Evolutionary conservation across 2,113 vertebrate species (phyloP).

Genomic region (Odobenus rosmarus): DNA sequence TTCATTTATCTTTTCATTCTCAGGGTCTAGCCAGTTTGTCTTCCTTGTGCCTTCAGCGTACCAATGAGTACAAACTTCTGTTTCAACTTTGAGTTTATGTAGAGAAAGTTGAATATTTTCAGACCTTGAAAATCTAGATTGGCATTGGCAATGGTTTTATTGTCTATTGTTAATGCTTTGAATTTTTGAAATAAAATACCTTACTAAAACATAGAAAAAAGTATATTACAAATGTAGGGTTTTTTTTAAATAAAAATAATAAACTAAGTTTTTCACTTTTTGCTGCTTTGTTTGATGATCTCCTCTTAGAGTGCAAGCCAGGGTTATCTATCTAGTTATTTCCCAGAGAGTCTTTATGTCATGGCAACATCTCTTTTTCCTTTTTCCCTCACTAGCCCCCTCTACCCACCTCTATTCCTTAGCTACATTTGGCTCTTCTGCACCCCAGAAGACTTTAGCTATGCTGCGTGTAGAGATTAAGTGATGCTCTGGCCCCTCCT

Average conservation of each 20-base stretch:
- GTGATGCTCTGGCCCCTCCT: neutral
- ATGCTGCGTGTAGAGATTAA: neutral
- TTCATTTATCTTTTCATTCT: constrained; percentile 23
- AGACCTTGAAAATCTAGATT: neutral
- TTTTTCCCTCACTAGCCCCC: neutral
- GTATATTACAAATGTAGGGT: neutral
- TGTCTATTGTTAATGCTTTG: constrained; percentile 8
- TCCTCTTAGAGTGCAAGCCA: neutral
- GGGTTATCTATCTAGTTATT: neutral
- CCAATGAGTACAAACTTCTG: neutral
- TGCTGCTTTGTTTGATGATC: neutral
- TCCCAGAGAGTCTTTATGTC: neutral
- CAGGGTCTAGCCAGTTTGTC: neutral
- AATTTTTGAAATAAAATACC: constrained; percentile 23
- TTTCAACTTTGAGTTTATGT: constrained; percentile 29
- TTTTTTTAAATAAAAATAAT: neutral
- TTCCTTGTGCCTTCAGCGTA: constrained; percentile 11
- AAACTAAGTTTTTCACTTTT: neutral
- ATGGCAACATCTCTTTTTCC: neutral
- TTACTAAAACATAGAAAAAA: neutral
- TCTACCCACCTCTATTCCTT: neutral
- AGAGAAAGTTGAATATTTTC: constrained; percentile 20
- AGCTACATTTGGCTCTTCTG: neutral
- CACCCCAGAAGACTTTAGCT: neutral
- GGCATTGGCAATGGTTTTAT: neutral